Conservation (phyloP, 1,140 invertebrate genomes). For the Atta colombica region DNA sequence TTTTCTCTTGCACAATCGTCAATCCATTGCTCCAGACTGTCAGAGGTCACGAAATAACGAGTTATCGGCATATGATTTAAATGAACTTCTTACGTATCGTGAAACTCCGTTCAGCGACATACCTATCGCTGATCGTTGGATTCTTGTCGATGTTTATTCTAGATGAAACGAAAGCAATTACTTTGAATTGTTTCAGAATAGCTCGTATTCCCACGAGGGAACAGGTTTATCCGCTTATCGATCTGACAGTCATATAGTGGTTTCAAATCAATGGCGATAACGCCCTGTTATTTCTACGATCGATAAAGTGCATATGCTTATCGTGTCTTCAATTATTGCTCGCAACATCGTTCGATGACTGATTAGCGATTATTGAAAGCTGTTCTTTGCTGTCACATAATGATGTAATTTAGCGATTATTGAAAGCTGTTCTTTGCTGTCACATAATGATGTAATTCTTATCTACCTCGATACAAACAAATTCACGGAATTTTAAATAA, state of each 20-base stretch:
- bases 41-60: background rate
- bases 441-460: background rate
- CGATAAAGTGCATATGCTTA: slow-evolving; percentile 39
- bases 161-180: slow-evolving; percentile 23
- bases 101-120: slow-evolving; percentile 14
- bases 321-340: slow-evolving; percentile 8
- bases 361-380: slow-evolving; percentile 29
- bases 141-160: slow-evolving; percentile 33
- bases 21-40: background rate
- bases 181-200: background rate
- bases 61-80: slow-evolving; percentile 11
- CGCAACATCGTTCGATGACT: slow-evolving; percentile 38
- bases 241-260: background rate
- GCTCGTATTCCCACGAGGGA: slow-evolving; percentile 30
- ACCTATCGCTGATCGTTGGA: background rate
- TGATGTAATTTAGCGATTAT: slow-evolving; percentile 11
- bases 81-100: slow-evolving; percentile 43
- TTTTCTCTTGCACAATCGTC: slow-evolving; percentile 1
- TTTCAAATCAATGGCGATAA: slow-evolving; percentile 39
- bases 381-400: background rate
- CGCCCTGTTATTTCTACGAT: slow-evolving; percentile 26
- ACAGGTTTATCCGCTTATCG: slow-evolving; percentile 11
- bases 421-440: background rate
- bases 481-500: background rate
- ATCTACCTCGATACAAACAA: background rate